These are phyloP conservation scores for Limosa lapponica DNA, from an alignment of 2,797 vertebrate genomes.

Conservation along the genomic window DNA sequence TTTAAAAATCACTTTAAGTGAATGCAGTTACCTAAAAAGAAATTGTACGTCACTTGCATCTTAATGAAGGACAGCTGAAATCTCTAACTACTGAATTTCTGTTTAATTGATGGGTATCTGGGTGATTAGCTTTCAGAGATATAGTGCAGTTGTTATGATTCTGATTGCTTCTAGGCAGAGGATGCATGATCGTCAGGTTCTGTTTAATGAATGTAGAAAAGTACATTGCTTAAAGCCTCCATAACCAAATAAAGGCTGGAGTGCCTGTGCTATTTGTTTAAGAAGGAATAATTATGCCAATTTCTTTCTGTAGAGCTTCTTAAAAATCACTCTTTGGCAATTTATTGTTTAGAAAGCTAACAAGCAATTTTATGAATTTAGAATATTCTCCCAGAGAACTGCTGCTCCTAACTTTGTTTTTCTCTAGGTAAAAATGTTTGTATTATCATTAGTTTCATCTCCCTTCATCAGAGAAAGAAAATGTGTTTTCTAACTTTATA, in stretches of 20 bases:
- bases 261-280: background rate
- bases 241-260: background rate
- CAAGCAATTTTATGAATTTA: background rate
- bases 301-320: background rate
- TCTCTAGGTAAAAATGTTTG: background rate
- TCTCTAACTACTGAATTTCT: background rate
- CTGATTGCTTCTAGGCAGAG: background rate
- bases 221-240: background rate
- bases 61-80: background rate
- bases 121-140: background rate
- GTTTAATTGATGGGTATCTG: background rate
- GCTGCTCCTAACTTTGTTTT: background rate
- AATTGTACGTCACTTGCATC: background rate
- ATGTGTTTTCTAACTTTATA: background rate
- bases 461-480: background rate
- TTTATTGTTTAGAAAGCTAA: background rate
- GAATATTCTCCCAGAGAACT: background rate
- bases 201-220: background rate
- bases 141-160: background rate
- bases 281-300: background rate
- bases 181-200: background rate
- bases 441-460: background rate
- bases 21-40: background rate
- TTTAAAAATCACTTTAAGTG: background rate
- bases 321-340: background rate